phyloP scores from a whole-genome alignment of 1,140 invertebrate species.

The Papilio polytes region DNA sequence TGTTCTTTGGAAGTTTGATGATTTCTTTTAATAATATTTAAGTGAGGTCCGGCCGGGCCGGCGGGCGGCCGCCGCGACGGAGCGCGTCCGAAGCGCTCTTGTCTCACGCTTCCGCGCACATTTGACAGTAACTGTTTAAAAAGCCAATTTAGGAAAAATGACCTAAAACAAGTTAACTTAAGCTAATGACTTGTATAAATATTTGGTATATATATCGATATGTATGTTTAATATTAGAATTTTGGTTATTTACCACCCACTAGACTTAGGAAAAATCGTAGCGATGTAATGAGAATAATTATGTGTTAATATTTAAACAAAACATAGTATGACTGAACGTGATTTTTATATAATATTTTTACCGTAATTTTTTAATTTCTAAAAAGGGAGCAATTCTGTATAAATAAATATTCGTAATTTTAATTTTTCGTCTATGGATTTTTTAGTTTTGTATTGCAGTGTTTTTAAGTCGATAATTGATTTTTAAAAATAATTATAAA shows the following conservation, averaged over 20 bases:
- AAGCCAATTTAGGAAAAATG: conserved; percentile 78
- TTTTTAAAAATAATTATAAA: conserved; percentile 74
- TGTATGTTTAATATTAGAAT: conserved; percentile 83
- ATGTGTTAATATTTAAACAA: conserved; percentile 81
- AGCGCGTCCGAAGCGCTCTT: conserved; percentile 24
- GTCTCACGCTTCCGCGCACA: conserved; percentile 53
- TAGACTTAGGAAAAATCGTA: conserved; percentile 81
- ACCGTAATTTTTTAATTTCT: conserved; percentile 66
- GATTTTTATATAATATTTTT: conserved; percentile 78
- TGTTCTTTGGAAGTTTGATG: conserved; percentile 68
- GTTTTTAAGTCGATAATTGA: conserved; percentile 70
- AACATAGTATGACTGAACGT: conserved; percentile 81
- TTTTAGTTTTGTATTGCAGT: conserved; percentile 80
- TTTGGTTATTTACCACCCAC: conserved; percentile 82
- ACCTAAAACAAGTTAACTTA: conserved; percentile 83
- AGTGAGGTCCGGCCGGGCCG: conserved; percentile 57
- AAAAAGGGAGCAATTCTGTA: conserved; percentile 78
- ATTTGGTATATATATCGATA: conserved; percentile 82
- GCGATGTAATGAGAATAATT: conserved; percentile 78
- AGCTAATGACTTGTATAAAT: conserved; percentile 83
- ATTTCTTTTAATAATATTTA: conserved; percentile 78
- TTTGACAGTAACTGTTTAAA: conserved; percentile 76
- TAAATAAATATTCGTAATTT: conserved; percentile 80
- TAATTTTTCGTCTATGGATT: conserved; percentile 74
- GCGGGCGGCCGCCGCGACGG: conserved; percentile 53